Evolutionary conservation across 2,888 invertebrate species (phyloP), one percentile per base, ranked within the genome.

Genomic region (Loripinus fragilis): DNA sequence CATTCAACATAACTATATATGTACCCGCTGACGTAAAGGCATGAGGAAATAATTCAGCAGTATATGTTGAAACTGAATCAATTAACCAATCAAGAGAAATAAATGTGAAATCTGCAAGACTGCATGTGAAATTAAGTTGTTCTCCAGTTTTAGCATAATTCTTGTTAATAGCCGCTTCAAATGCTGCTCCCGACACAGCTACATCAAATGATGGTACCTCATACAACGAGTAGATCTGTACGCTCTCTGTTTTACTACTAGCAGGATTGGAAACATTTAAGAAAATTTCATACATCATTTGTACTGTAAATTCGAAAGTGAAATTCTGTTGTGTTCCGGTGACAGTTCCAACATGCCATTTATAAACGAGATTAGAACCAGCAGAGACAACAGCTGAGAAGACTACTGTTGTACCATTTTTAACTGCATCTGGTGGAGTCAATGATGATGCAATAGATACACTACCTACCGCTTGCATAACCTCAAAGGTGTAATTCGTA

Each of bases 231-330:
- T 81, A 82, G 20, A 88, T 74, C 15, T 71, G 60, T 3, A 70
- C 64, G 28, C 28, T 50, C 2, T 45, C 76, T 20, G 64, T 23
- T 35, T 52, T 74, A 41, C 72, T 76, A 68, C 87, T 88, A 17
- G 87, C 85, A 71, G 69, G 71, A 67, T 88, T 88, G 20, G 70
- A 60, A 0, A 83, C 78, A 23, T 30, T 69, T 33, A 88, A 50
- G 10, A 78, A 78, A n/a, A 88, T 64, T 28, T 76, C 85, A 64
- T 85, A 88, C 3, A 80, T 60, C 15, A 81, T 85, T 25, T 83
- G 80, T n/a, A 45, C 50, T n/a, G 65, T 45, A 68, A 88, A 87
- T 0, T 52, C 52, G 50, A 81, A 66, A n/a, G 55, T 66, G 38
- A 86, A 79, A 2, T 60, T 70, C 20, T 25, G 42, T 3, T 74